Percentiles rank a stretch among this genome's conserved stretches.
phyloP scores from a whole-genome alignment of 2,113 vertebrate species.

The Pantherophis guttatus region DNA sequence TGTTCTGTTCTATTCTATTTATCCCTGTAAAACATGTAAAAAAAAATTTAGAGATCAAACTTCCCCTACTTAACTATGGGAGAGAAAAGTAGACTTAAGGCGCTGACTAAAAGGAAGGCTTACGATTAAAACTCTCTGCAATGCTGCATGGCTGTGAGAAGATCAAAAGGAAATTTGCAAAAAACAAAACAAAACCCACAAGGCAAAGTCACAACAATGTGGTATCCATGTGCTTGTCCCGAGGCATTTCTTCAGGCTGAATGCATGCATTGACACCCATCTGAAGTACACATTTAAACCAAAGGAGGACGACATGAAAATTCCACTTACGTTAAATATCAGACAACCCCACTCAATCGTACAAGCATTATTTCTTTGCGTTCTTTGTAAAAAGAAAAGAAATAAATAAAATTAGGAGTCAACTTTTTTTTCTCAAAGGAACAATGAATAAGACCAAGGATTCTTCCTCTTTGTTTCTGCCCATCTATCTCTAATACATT shows the following conservation, averaged over 20 bases:
- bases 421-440: neutral
- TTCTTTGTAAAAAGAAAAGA: neutral
- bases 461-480: neutral
- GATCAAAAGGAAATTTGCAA: slow-evolving; percentile 44
- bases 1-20: no score
- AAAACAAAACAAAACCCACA: slow-evolving; percentile 28
- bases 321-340: neutral
- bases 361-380: neutral
- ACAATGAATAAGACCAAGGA: neutral
- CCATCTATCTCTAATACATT: neutral
- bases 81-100: slow-evolving; percentile 68
- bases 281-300: neutral
- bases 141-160: slow-evolving; percentile 40
- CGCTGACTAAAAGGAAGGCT: slow-evolving; percentile 53
- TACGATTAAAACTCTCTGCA: slow-evolving; percentile 56
- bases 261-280: neutral
- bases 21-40: slow-evolving; percentile 51
- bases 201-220: slow-evolving; percentile 27
- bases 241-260: neutral
- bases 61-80: slow-evolving; percentile 43
- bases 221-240: neutral
- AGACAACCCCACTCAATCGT: neutral
- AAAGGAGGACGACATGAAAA: neutral
- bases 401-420: neutral
- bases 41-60: slow-evolving; percentile 34